Evolutionary conservation across 2,888 invertebrate species (phyloP), one percentile per base, ranked within the genome.

Genomic region (Iphiclides podalirius): DNA sequence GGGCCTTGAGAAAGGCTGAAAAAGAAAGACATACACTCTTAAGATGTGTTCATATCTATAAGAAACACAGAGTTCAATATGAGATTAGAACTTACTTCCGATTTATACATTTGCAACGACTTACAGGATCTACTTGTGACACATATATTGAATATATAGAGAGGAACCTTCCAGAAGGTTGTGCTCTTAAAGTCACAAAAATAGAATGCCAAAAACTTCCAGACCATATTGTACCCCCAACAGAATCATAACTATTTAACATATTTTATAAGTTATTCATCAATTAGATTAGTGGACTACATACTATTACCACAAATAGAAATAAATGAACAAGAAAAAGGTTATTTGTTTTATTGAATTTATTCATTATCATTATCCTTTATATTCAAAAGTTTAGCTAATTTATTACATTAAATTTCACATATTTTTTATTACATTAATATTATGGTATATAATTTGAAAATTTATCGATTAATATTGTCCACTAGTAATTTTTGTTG

Each of bases 151-250:
- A 99, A 85, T 99, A 99, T 75, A 92, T 98, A 51, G 94, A 99
- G 78, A 90, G 99, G 64, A 99, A 99, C 89, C 90, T 99, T 46
- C 99, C 99, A 0, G 99, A 99, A 90, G 99, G 99, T 31, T 95
- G 99, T 57, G 96, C 96, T 2, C 91, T 99, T 77, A 97, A 97
- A 90, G 93, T 95, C 1, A 95, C 95, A 1, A 96, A 93, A 89
- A 92, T 95, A 8, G 92, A 92, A 72, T 84, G 92, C 47, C 88
- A 89, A 57, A 76, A 77, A 52, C 47, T 91, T 15, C 91, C 91
- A 0, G 91, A 91, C 11, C 90, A 92, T 66, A 72, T 92, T 45
- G 78, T 72, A 15, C 80, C 87, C 52, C 89, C 89, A 11, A 81
- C 67, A 28, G 15, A 15, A 14, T 28, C 11, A 46, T 38, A 14